Base-by-base conservation (phyloP, 2,797 vertebrate species). In the Nyctalus aviator region DNA sequence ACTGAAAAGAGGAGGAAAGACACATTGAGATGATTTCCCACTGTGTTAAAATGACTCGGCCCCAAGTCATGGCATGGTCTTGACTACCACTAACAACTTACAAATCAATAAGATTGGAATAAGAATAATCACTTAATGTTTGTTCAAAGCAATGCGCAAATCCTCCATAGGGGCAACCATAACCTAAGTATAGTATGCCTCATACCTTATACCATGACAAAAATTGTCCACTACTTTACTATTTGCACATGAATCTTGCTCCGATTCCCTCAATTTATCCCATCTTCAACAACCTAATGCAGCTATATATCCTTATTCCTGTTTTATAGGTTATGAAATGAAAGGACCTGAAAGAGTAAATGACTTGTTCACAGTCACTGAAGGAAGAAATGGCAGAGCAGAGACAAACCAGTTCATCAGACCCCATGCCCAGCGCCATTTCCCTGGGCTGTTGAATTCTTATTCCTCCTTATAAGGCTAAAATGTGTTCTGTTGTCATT, bases 1-100 rank as follows among this genome's bases (percentile, higher is more conserved):
- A 96, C 99, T 99, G 98, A 92, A 97, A 98, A 92, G 93, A 82
- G 92, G 88, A 96, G 77, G 87, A 93, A 95, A 48, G 87, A 77
- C 25, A 96, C 14, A 41, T 95, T 95, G 44, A 96, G 59, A 79
- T 81, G 62, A 55, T 64, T 95, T 96, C 55, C 84, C 62, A 57
- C 3, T 55, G 50, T 5, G 59, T 18, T 76, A 64, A 37, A 68
- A 79, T 20, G 23, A 85, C 46, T 9, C 2, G 44, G 13, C 25
- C 41, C 30, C 2, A 13, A 77, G 53, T 35, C 18, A 41, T n/a
- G 11, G 5, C 0, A 0, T 2, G 20, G 30, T 30, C 66, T 91
- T 84, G 44, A 20, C 3, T 46, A 79, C 15, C n/a, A 32, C 8
- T n/a, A 55, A 27, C 6, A 71, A 79, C 30, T 75, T 50, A 78